Evolutionary conservation across 1,140 invertebrate genomes (phyloP), one percentile per base, ranked within the genome.

Genomic region (Oryctes rhinoceros): DNA sequence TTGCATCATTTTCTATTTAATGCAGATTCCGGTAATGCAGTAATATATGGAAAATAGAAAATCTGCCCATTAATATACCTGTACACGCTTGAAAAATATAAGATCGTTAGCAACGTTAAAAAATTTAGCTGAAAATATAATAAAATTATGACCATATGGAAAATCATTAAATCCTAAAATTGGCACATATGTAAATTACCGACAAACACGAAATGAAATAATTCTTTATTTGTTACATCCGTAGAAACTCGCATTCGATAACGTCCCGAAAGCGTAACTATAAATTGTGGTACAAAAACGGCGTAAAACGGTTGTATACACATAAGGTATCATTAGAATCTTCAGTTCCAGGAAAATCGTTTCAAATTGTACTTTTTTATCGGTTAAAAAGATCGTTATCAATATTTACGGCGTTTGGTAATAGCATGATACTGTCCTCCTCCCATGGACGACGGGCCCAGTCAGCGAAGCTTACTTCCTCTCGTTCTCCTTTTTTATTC

Each of bases 331-430:
- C 65, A 71, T 71, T 71, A 71, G 65, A 71, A 71, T 71, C 65
- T 71, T 24, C 65, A 71, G 35, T 71, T 71, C 53, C 65, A 24
- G 20, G 24, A 24, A 71, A 71, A 71, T 71, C 65, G 65, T 71
- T 71, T 71, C 65, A 71, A 71, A 71, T 71, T 71, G 65, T 71
- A 71, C 65, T 71, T 71, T 71, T 71, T 71, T 71, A 71, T 71
- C 65, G 65, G 18, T 37, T 71, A 4, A 71, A 71, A 71, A 71
- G 65, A 71, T 71, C 65, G 65, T 71, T 71, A 71, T 71, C 65
- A 71, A 71, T 71, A 71, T 71, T 71, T 71, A 71, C 37, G 24
- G 65, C 65, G 65, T 71, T 71, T 71, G 24, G 65, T 71, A 24
- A 71, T 71, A 71, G 65, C 24, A 35, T 71, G 20, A 71, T 71